Conservation (phyloP, 1,140 invertebrate species). For the Anoplophora glabripennis region DNA sequence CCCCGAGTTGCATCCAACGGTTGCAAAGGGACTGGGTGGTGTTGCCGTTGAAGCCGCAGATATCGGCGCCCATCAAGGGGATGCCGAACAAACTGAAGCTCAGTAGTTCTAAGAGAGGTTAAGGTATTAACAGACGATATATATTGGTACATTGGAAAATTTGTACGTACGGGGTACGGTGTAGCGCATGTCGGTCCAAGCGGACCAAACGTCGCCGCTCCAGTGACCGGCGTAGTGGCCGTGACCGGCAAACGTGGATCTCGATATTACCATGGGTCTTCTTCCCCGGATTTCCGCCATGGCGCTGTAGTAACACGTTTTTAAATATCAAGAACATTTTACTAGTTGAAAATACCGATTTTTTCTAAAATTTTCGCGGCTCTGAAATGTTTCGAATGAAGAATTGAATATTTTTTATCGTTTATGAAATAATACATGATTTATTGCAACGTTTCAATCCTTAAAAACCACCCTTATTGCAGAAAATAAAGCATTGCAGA, state of each 20-base stretch:
- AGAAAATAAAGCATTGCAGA: too few species aligned
- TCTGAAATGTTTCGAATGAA: too few species aligned
- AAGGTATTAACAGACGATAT: not conserved
- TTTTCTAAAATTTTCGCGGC: too few species aligned
- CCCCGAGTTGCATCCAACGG: constrained; percentile 80
- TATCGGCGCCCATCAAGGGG: constrained; percentile 84
- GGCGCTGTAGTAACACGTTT: constrained; percentile 61
- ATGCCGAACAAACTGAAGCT: constrained; percentile 82
- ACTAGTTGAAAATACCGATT: too few species aligned
- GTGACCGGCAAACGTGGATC: constrained; percentile 77
- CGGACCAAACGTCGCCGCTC: constrained; percentile 79
- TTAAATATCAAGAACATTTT: too few species aligned
- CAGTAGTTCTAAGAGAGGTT: constrained; percentile 60
- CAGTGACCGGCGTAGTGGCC: constrained; percentile 86
- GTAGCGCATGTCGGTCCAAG: constrained; percentile 66
- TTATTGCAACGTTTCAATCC: too few species aligned
- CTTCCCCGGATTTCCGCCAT: constrained; percentile 63
- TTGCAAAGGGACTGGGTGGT: constrained; percentile 71
- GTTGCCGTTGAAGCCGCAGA: constrained; percentile 83
- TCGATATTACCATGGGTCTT: constrained; percentile 78
- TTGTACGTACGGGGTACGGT: constrained; percentile 57
- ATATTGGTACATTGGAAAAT: not conserved
- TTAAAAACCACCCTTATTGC: too few species aligned
- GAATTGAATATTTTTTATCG: too few species aligned
- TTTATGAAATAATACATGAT: too few species aligned